These are phyloP conservation scores for Melozone crissalis DNA, from an alignment of 2,113 vertebrate genomes.

Conservation along the genomic window DNA sequence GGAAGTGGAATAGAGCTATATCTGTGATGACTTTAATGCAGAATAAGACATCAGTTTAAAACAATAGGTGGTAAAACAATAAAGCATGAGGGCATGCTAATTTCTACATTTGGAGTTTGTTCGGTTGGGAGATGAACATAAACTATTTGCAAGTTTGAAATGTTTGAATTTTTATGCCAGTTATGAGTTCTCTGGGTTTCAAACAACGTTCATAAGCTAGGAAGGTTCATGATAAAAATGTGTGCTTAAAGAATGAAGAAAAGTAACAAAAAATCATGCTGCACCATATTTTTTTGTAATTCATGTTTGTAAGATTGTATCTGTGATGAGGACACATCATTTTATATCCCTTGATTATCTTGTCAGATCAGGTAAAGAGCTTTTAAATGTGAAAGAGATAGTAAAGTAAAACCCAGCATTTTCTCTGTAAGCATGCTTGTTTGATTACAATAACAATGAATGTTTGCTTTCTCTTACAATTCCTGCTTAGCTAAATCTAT, in stretches of 20 bases:
- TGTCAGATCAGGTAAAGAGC: background rate
- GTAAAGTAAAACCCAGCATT: background rate
- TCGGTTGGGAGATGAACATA: background rate
- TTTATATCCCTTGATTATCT: background rate
- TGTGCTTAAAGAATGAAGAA: background rate
- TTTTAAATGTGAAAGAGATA: background rate
- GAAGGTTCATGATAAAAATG: background rate
- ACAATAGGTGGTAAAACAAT: background rate
- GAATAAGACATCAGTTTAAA: background rate
- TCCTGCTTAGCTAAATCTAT: background rate
- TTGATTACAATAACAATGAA: background rate
- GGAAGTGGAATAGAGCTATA: background rate
- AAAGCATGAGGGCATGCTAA: background rate
- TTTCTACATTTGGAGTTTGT: background rate
- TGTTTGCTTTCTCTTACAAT: background rate
- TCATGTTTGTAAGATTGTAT: background rate
- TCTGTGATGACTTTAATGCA: background rate
- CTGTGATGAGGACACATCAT: background rate
- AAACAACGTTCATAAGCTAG: background rate
- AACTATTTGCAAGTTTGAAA: background rate
- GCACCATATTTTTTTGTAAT: background rate
- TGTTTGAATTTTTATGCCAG: background rate
- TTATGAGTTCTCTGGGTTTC: background rate
- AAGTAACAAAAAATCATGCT: background rate
- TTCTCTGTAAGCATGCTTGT: background rate